Evolutionary conservation across 2,797 vertebrate genomes (phyloP).

Genomic region (Brachyrhaphis roseni): DNA sequence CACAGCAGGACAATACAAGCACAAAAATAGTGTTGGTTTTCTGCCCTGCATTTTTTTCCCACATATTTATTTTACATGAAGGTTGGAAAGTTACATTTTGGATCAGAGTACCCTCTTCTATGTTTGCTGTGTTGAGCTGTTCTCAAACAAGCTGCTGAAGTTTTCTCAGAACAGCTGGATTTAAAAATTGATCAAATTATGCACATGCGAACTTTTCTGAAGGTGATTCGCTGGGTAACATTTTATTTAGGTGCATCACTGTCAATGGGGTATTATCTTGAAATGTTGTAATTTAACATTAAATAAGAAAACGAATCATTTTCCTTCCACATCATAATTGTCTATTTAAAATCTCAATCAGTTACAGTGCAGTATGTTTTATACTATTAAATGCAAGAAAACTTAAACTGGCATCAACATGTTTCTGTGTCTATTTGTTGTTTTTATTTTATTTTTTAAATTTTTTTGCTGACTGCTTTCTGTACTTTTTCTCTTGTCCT

Average conservation of each 20-base stretch:
- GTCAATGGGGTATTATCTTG: background rate
- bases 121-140: background rate
- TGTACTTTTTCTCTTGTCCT: conserved; percentile 33
- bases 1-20: background rate
- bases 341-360: background rate
- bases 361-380: background rate
- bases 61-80: background rate
- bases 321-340: background rate
- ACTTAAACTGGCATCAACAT: background rate
- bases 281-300: background rate
- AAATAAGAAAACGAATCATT: background rate
- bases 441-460: conserved; percentile 13
- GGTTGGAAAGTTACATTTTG: background rate
- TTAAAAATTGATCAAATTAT: background rate
- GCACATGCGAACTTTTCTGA: background rate
- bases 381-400: background rate
- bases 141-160: background rate
- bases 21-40: background rate
- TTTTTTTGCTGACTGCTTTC: conserved; percentile 40
- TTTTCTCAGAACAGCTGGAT: background rate
- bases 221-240: background rate
- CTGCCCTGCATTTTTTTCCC: background rate
- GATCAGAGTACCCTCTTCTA: no score
- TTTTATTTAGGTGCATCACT: background rate
- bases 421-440: conserved; percentile 14